Percentiles rank a stretch among this genome's conserved stretches.
phyloP scores from a whole-genome alignment of 2,888 invertebrate species.

The Prionchulus punctatus region DNA sequence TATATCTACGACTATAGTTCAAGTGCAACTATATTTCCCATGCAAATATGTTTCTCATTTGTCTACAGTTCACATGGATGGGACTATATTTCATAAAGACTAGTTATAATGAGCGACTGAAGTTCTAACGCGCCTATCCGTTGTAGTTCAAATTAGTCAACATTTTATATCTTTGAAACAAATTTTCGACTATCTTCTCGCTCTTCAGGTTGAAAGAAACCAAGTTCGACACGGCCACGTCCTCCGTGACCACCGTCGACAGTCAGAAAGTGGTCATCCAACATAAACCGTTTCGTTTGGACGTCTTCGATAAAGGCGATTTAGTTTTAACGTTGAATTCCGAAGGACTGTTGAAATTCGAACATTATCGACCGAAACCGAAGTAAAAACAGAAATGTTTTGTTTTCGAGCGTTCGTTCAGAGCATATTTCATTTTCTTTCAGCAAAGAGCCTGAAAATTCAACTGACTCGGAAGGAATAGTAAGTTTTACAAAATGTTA shows the following conservation, averaged over 20 bases:
- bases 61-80: too few relatives aligned
- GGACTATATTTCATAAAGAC: too few relatives aligned
- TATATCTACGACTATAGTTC: not conserved
- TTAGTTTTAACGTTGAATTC: slow-evolving; percentile 67
- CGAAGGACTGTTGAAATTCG: slow-evolving; percentile 74
- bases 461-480: not conserved
- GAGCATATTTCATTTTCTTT: too few relatives aligned
- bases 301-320: slow-evolving; percentile 49
- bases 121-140: too few relatives aligned
- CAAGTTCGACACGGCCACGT: too few relatives aligned
- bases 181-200: not conserved
- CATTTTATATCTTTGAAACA: not conserved
- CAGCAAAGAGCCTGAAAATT: too few relatives aligned
- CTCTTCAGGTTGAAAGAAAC: not conserved
- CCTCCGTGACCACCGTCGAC: slow-evolving; percentile 11
- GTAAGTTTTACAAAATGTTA: not conserved
- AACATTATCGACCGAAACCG: slow-evolving; percentile 52
- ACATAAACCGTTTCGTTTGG: slow-evolving; percentile 60
- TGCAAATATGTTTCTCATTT: too few relatives aligned
- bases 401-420: too few relatives aligned
- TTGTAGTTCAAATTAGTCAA: not conserved
- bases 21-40: not conserved
- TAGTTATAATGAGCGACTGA: too few relatives aligned
- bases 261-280: slow-evolving; percentile 20
- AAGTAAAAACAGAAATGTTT: too few relatives aligned